These are phyloP conservation scores for Chloroceryle aenea DNA, from an alignment of 2,113 vertebrate species.

Conservation along the genomic window DNA sequence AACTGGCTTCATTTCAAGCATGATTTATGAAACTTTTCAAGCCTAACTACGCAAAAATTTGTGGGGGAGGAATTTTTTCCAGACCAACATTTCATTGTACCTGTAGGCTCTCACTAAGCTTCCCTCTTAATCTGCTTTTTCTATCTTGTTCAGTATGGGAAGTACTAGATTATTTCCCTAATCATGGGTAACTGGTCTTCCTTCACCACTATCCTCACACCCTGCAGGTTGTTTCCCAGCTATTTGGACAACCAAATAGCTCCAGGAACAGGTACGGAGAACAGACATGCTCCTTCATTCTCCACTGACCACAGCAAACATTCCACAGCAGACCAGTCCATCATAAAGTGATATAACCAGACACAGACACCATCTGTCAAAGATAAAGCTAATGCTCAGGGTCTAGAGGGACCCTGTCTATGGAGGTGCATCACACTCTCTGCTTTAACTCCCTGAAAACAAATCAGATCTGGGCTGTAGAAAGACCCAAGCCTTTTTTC, in stretches of 20 bases:
- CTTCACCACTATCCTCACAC: neutral
- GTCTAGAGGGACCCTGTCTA: neutral
- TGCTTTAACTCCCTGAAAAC: neutral
- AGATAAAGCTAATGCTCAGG: neutral
- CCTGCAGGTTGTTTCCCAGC: neutral
- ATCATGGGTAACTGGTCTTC: neutral
- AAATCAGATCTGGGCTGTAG: neutral
- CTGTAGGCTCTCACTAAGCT: neutral
- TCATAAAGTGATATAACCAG: neutral
- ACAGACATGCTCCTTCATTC: no score
- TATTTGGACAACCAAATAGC: neutral
- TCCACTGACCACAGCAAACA: fast-evolving
- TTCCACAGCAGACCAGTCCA: neutral
- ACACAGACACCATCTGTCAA: neutral
- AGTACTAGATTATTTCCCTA: neutral
- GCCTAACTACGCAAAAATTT: neutral
- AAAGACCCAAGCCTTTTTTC: neutral
- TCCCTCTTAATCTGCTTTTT: neutral
- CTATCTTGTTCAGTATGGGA: neutral
- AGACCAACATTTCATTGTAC: neutral
- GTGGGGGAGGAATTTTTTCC: neutral
- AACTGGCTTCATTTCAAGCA: neutral
- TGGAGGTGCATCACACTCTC: neutral
- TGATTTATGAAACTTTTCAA: neutral
- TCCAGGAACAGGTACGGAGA: neutral